Base-by-base conservation (phyloP, 2,113 vertebrate genomes). In the Gasterosteus nipponicus region DNA sequence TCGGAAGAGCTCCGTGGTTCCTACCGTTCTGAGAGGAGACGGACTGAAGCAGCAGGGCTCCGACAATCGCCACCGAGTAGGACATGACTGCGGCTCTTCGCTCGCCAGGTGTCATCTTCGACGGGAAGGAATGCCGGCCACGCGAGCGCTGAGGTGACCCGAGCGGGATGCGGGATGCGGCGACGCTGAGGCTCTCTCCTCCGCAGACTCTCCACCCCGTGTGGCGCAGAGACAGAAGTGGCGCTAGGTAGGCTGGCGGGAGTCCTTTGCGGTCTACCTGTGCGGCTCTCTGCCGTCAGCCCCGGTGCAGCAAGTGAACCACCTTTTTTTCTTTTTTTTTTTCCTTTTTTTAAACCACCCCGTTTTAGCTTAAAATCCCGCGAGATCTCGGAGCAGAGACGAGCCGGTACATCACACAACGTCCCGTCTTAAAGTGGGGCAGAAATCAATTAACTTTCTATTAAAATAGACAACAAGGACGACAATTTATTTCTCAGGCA, bases 1-100 rank as follows among this genome's bases (percentile, higher is more conserved):
- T 3, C 14, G 70, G 16, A 15, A 62, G 35, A 38, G 22, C 42
- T 54, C 1, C 35, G 35, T 7, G 9, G 83, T 85, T 67, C 82
- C 91, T 93, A 95, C 94, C 94, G 90, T 86, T 93, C 76, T 94
- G 89, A 22, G 94, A 91, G 19, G 87, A 92, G 29, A 91, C 93
- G 29, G 86, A 83, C 85, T 91, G 93, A 87, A 94, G 90, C 92
- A 93, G 80, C 82, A 92, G 64, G 18, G 87, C 90, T 75, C 91
- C 93, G 6, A 92, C 8, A 57, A 94, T 82, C 82, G 78, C 81
- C 89, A 82, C 58, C 65, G 87, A 83, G 63, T 89, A 64, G 78
- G 82, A 89, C 92, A 91, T 90, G 77, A 88, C 83, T 77, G 88
- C 88, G 47, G 86, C 82, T 86, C 82, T 71, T 49, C 86, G 86